phyloP scores from a whole-genome alignment of 2,888 invertebrate species.

The Prenolepis imparis region DNA sequence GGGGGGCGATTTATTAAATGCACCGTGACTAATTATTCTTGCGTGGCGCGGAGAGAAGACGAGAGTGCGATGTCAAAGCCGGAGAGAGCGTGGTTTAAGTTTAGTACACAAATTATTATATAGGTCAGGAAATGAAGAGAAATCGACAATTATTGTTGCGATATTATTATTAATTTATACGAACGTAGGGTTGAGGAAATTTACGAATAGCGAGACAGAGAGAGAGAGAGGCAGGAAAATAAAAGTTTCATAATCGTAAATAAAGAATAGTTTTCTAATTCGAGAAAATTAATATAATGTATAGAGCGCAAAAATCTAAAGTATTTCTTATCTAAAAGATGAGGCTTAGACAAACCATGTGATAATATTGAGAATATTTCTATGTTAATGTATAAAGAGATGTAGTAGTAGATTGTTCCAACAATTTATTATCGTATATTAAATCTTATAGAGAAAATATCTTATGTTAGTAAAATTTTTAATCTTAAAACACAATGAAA shows the following conservation, averaged over 20 bases:
- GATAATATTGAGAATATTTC: background rate
- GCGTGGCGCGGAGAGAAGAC: background rate
- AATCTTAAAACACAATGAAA: too few species aligned
- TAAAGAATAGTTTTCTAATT: background rate
- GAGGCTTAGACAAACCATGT: background rate
- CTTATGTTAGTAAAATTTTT: too few species aligned
- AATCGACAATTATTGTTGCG: slow-evolving; percentile 6
- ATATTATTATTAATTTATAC: slow-evolving; percentile 23
- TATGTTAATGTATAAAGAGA: too few species aligned
- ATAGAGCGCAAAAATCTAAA: background rate
- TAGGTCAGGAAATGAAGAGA: background rate
- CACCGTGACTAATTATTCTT: slow-evolving; percentile 76
- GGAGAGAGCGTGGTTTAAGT: background rate
- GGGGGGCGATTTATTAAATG: slow-evolving; percentile 76
- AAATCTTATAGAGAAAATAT: too few species aligned
- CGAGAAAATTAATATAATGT: too few species aligned
- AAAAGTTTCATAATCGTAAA: background rate
- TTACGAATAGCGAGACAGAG: background rate
- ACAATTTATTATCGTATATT: too few species aligned
- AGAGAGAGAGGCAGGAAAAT: background rate
- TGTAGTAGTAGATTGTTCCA: background rate
- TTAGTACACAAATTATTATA: slow-evolving; percentile 6
- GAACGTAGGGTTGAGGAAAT: background rate
- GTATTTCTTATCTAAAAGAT: background rate
- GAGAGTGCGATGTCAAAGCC: background rate